Evolutionary conservation across 2,113 vertebrate genomes (phyloP), one percentile per base, ranked within the genome.

Genomic region (Callaeas wilsoni): DNA sequence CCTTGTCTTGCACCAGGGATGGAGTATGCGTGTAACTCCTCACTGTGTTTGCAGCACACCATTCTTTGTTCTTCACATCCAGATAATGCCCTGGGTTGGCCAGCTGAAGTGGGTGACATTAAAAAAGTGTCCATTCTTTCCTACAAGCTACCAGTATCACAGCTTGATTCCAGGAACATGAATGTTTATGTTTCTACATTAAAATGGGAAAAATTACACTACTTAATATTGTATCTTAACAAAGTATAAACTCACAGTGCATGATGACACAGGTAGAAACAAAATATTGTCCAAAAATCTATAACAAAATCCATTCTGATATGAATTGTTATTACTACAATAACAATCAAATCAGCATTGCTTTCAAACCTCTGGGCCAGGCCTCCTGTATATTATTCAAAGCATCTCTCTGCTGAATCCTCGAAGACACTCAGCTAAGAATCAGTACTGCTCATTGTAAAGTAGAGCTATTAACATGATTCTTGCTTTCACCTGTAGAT

Each of bases 401-500:
- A 76, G 21, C 32, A 79, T n/a, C 37, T 70, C 56, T 91, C 65
- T 73, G 46, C 19, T 55, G 55, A 87, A 70, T 81, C 23, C n/a
- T 91, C 0, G 0, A 76, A 92, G 62, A 73, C 16, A 50, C 73
- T 91, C 70, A 83, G 63, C 65, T 71, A 76, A 75, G 76, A 71
- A 52, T 49, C 22, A 53, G 18, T 84, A 90, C 49, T 59, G 62
- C 26, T 69, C n/a, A 47, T 79, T 91, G 52, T 89, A 92, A 94
- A 84, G 73, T n/a, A 87, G 6, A 79, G 60, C 53, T 91, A 83
- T 85, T 80, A 95, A 65, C 44, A 62, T 50, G 65, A n/a, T 76
- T 80, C 76, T 68, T 90, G 35, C 67, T 77, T 86, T 94, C 79
- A 94, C 79, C 82, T 93, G 90, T 77, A 94, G 78, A 94, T 90